A percentile compares a stretch with the other conserved stretches of the same genome.
These are phyloP conservation scores for Palythoa grandis DNA, from an alignment of 92 coral and sea anemone genomes.

Conservation along the genomic window DNA sequence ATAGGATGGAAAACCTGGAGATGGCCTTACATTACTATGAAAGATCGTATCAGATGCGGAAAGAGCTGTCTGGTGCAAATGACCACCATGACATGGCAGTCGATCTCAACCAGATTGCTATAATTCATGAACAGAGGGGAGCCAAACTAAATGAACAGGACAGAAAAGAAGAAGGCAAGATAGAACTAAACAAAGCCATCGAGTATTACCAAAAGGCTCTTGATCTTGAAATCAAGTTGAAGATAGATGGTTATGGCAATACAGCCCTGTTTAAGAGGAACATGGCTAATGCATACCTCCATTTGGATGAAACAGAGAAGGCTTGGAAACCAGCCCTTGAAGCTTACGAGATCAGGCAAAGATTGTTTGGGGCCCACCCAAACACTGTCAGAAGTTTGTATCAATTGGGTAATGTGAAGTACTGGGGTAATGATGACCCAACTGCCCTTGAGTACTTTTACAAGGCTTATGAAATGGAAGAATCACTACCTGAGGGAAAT, in stretches of 20 bases:
- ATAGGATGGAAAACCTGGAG: conserved; percentile 22
- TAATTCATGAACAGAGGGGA: conserved; percentile 51
- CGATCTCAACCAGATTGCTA: conserved; percentile 69
- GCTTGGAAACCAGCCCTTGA: conserved; percentile 58
- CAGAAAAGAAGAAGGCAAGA: conserved; percentile 5
- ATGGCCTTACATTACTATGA: conserved; percentile 46
- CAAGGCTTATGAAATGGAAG: conserved; percentile 75
- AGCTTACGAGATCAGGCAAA: conserved; percentile 56
- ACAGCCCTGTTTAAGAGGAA: conserved; percentile 68
- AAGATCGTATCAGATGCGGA: conserved; percentile 45
- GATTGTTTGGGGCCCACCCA: conserved; percentile 61
- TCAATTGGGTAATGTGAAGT: conserved; percentile 60
- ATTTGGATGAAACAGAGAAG: conserved; percentile 44
- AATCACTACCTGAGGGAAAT: conserved; percentile 51
- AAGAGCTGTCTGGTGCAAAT: conserved; percentile 50
- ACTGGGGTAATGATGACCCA: conserved; percentile 35
- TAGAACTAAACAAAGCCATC: conserved; percentile 51
- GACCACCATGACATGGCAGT: conserved; percentile 70
- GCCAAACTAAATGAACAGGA: conserved; percentile 1
- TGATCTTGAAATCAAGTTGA: conserved; percentile 55
- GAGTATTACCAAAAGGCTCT: conserved; percentile 58
- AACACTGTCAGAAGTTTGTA: conserved; percentile 68
- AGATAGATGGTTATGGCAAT: conserved; percentile 55
- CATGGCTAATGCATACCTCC: conserved; percentile 64
- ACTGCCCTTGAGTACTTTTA: conserved; percentile 54